Percentiles rank a stretch among this genome's conserved stretches.
Evolutionary conservation across 2,113 vertebrate species (phyloP).

Genomic region (Odontophorus gujanensis): DNA sequence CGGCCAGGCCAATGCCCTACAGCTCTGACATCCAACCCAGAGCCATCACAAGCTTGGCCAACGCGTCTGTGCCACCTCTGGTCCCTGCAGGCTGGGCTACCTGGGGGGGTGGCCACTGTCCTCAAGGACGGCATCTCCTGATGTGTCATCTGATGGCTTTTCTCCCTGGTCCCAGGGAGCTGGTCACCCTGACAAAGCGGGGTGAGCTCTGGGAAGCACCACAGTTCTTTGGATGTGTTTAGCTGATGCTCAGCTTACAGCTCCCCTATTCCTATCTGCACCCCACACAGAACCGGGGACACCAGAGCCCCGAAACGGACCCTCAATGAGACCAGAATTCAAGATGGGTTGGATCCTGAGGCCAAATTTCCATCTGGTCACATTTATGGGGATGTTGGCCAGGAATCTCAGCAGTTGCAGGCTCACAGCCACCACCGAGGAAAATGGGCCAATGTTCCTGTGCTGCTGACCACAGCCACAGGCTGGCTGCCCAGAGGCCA

Average conservation of each 20-base stretch:
- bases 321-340: not conserved
- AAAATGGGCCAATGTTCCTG: not conserved
- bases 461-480: not conserved
- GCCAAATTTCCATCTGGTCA: not conserved
- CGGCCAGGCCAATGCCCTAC: not conserved
- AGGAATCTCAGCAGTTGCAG: not conserved
- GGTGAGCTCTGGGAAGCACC: not conserved
- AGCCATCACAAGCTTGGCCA: not conserved
- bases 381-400: not conserved
- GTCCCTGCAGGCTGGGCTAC: fast-evolving
- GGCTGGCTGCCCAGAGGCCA: not conserved
- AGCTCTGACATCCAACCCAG: not conserved
- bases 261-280: not conserved
- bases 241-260: not conserved
- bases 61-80: not conserved
- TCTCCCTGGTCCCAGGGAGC: not conserved
- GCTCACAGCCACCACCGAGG: not conserved
- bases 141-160: not conserved
- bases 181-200: fast-evolving
- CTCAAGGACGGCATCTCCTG: fast-evolving
- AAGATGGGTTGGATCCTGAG: not conserved
- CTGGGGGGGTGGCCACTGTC: not conserved
- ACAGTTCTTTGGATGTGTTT: not conserved
- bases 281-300: fast-evolving
- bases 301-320: not conserved